phyloP scores from a whole-genome alignment of 1,140 invertebrate genomes.

The Daktulosphaira vitifoliae region DNA sequence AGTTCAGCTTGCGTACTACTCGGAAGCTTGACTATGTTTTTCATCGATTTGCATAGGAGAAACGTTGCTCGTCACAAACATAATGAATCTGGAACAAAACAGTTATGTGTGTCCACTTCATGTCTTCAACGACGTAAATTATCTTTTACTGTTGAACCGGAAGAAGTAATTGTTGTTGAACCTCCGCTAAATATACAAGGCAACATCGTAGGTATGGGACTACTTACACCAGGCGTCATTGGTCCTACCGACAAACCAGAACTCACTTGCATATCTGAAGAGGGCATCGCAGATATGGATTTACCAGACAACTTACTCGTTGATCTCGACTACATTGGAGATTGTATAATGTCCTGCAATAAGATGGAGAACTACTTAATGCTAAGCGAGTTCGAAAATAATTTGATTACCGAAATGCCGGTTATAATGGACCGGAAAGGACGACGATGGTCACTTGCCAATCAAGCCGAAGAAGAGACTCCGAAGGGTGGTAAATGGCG shows the following conservation, averaged over 20 bases:
- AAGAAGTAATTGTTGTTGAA: constrained; percentile 46
- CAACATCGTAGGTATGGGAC: constrained; percentile 64
- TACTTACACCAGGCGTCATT: background rate
- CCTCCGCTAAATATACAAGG: constrained; percentile 30
- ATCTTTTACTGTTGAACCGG: constrained; percentile 53
- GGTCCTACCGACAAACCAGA: constrained; percentile 53
- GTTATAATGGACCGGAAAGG: constrained; percentile 59
- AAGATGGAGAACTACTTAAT: constrained; percentile 78
- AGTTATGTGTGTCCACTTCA: constrained; percentile 50
- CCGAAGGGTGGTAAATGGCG: constrained; percentile 42
- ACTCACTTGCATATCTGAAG: constrained; percentile 78
- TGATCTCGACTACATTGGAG: constrained; percentile 70
- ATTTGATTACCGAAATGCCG: constrained; percentile 67
- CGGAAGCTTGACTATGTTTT: constrained; percentile 65
- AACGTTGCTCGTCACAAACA: constrained; percentile 60
- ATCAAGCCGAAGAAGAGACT: constrained; percentile 42
- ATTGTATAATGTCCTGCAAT: constrained; percentile 81
- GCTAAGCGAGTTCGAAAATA: constrained; percentile 79
- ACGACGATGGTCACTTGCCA: constrained; percentile 59
- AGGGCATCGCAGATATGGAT: constrained; percentile 74
- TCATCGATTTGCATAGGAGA: constrained; percentile 66
- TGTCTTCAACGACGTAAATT: constrained; percentile 51
- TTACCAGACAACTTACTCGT: constrained; percentile 71
- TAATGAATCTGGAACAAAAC: constrained; percentile 49
- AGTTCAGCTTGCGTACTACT: constrained; percentile 66